A percentile compares a stretch with the other conserved stretches of the same genome.
phyloP scores from a whole-genome alignment of 1,140 invertebrate genomes.

The Calephelis virginiensis region DNA sequence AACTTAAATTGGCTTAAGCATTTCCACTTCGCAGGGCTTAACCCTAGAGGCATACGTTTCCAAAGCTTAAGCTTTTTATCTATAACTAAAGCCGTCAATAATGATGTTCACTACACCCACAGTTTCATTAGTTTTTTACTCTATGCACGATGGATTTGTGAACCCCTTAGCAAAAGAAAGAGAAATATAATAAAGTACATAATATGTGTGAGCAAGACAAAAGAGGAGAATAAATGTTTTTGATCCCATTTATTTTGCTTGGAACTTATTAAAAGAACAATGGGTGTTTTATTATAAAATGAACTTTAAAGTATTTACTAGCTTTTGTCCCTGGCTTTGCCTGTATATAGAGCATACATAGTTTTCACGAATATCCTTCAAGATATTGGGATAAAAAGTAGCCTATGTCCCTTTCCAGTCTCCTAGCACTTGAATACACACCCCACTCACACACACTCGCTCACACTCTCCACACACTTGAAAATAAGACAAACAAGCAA shows the following conservation, averaged over 20 bases:
- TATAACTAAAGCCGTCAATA: constrained; percentile 59
- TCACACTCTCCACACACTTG: too few relatives aligned
- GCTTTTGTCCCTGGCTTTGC: too few relatives aligned
- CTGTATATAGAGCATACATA: too few relatives aligned
- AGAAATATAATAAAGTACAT: constrained; percentile 34
- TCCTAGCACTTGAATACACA: too few relatives aligned
- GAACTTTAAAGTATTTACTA: too few relatives aligned
- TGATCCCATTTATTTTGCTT: constrained; percentile 72
- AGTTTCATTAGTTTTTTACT: constrained; percentile 70
- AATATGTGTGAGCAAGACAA: constrained; percentile 38
- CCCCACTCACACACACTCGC: too few relatives aligned
- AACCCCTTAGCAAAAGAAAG: constrained; percentile 44
- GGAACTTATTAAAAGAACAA: constrained; percentile 71
- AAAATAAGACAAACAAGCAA: too few relatives aligned
- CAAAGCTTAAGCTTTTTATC: constrained; percentile 65
- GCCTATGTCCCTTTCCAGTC: too few relatives aligned
- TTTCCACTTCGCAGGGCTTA: constrained; percentile 44
- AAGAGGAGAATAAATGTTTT: constrained; percentile 36
- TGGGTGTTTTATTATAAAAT: constrained; percentile 18
- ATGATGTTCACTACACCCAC: constrained; percentile 59
- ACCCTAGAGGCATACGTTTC: constrained; percentile 64
- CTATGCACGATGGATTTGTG: constrained; percentile 52
- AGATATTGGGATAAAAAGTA: too few relatives aligned
- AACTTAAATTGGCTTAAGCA: constrained; percentile 29
- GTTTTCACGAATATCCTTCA: too few relatives aligned